Base-by-base conservation (phyloP, 53 echinoderm and acorn worm species). In the Holothuria leucospilota region DNA sequence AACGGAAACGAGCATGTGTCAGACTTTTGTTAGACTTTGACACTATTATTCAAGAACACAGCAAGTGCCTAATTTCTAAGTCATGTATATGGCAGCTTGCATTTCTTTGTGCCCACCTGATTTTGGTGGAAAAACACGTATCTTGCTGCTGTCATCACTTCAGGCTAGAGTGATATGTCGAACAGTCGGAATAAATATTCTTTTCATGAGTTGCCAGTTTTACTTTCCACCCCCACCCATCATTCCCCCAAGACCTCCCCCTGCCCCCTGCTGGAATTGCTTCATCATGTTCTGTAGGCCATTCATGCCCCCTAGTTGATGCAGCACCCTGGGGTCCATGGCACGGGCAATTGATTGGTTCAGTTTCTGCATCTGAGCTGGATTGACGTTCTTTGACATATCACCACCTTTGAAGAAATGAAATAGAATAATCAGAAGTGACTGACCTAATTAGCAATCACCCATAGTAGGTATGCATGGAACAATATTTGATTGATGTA, bases 211-310 rank as follows among this genome's bases (percentile, higher is more conserved):
- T 18, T 56, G 56, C 56, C 18, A 15, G 56, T 56, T 52, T 52
- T 18, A 56, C 18, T 56, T 56, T 56, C 56, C 56, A 56, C 72
- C 72, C 18, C 94, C 94, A 29, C 92, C 94, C 85, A 89, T 90
- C 71, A 81, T 82, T 30, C 82, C 87, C 1, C 84, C 77, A 78
- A 87, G 84, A 13, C 87, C 92, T 14, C 97, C 97, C 59, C 91
- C 93, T 56, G 97, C 91, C 60, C 97, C 93, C 65, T 96, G 97
- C 91, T 96, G 97, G 82, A 96, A 96, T 84, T 96, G 97, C 39
- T 91, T 91, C 93, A 96, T 91, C 97, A 96, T 96, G 81, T 91
- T 96, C 88, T 96, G 97, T 27, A 96, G 94, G 77, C 97, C 97
- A 68, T 91, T 91, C 91, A 96, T 94, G 58, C 97, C 97, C 84